A percentile compares a stretch with the other conserved stretches of the same genome.
Evolutionary conservation across 2,113 vertebrate genomes (phyloP).

Genomic region (Gavialis gangeticus): DNA sequence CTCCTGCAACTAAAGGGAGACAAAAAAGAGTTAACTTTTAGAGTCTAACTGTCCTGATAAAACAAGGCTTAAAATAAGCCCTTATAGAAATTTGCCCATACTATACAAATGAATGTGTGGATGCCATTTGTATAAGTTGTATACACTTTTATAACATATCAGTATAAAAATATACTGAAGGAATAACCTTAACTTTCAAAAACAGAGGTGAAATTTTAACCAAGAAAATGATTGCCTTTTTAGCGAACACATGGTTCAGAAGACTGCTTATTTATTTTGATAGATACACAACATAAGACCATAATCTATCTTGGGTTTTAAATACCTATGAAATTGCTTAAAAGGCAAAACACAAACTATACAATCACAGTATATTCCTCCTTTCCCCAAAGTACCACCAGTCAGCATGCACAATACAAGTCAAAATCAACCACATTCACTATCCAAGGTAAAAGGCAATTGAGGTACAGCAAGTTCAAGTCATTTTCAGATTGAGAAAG

Average conservation of each 20-base stretch:
- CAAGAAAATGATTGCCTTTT: neutral
- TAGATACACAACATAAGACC: neutral
- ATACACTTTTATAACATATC: neutral
- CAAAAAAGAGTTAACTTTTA: neutral
- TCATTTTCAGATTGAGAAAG: neutral
- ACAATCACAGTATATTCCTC: neutral
- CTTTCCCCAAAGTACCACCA: neutral
- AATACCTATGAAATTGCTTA: neutral
- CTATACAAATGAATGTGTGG: neutral
- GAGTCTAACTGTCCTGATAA: neutral
- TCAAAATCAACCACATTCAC: neutral
- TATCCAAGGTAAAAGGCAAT: fast-evolving
- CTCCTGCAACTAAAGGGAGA: neutral
- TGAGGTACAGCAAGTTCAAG: fast-evolving
- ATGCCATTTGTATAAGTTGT: neutral
- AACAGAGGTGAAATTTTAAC: neutral
- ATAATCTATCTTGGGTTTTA: neutral
- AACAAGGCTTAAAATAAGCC: neutral
- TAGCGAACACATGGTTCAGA: neutral
- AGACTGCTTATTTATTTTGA: neutral
- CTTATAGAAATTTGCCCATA: neutral
- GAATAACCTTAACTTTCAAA: neutral
- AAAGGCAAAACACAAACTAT: neutral
- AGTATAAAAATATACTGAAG: neutral
- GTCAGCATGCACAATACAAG: neutral